phyloP scores from a whole-genome alignment of 2,888 invertebrate species.

The Cephalotes varians region DNA sequence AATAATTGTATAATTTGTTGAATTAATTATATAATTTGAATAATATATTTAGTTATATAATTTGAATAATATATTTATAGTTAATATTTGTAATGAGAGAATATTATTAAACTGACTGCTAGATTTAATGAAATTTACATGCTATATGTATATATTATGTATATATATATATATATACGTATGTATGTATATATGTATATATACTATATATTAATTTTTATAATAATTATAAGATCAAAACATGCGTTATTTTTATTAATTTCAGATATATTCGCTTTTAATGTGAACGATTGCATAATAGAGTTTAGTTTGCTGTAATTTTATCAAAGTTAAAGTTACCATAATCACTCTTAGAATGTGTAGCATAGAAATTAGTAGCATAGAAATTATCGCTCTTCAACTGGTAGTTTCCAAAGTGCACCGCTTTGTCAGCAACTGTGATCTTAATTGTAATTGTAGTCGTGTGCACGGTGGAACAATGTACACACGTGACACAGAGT shows the following conservation, averaged over 20 bases:
- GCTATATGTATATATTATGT: background rate
- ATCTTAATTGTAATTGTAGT: slow-evolving; percentile 36
- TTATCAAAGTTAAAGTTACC: slow-evolving; percentile 21
- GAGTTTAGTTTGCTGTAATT: background rate
- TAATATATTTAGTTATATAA: background rate
- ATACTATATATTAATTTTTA: background rate
- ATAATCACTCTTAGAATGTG: background rate
- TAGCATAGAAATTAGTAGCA: too few species aligned
- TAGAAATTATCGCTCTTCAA: slow-evolving; percentile 7
- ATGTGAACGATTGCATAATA: background rate
- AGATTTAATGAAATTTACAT: background rate
- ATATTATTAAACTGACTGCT: background rate
- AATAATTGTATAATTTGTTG: background rate
- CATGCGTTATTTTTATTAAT: background rate
- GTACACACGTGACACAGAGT: background rate
- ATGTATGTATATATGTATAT: too few species aligned
- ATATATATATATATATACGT: background rate
- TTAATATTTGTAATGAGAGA: background rate
- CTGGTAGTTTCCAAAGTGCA: slow-evolving; percentile 26
- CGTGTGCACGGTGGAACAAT: background rate
- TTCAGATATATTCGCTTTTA: background rate
- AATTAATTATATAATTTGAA: background rate
- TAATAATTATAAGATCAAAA: background rate
- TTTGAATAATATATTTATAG: background rate
- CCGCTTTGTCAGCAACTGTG: slow-evolving; percentile 30